Conservation (phyloP, 2,797 vertebrate species). For the Sebastes itinus region DNA sequence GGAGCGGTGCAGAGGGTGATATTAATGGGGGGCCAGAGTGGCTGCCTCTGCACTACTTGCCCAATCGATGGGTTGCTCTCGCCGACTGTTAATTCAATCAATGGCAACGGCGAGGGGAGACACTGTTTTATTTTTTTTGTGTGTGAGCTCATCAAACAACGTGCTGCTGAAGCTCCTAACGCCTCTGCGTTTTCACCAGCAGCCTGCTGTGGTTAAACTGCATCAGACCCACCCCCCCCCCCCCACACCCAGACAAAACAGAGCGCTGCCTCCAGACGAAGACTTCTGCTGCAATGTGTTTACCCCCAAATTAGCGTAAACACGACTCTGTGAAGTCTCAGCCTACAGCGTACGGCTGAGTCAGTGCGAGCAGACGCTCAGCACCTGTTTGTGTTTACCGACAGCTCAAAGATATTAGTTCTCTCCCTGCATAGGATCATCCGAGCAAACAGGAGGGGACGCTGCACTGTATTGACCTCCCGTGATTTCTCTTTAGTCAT, state of each 20-base stretch:
- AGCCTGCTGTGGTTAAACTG: slow-evolving; percentile 8
- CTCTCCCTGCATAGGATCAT: not conserved
- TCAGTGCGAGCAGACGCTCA: slow-evolving; percentile 52
- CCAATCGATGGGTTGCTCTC: slow-evolving; percentile 44
- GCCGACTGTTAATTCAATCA: slow-evolving; percentile 58
- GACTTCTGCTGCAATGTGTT: slow-evolving; percentile 52
- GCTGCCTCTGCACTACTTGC: slow-evolving; percentile 7
- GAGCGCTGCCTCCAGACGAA: slow-evolving; percentile 19
- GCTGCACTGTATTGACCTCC: slow-evolving; percentile 12
- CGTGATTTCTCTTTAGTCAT: not conserved
- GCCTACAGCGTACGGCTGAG: slow-evolving; percentile 36
- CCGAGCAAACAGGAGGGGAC: slow-evolving; percentile 6
- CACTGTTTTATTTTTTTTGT: not conserved
- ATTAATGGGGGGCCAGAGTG: slow-evolving; percentile 44
- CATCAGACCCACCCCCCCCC: not conserved
- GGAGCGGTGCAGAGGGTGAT: slow-evolving; percentile 24
- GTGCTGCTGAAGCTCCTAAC: not conserved
- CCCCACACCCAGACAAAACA: not conserved
- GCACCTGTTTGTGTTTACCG: slow-evolving; percentile 63
- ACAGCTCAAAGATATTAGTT: slow-evolving; percentile 30
- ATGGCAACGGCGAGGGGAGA: not conserved
- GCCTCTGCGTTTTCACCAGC: not conserved
- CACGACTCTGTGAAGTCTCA: slow-evolving; percentile 38
- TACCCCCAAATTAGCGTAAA: slow-evolving; percentile 54
- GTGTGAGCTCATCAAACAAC: slow-evolving; percentile 30